Evolutionary conservation across 1,140 invertebrate genomes (phyloP), one percentile per base, ranked within the genome.

Genomic region (Antheraea mylitta): DNA sequence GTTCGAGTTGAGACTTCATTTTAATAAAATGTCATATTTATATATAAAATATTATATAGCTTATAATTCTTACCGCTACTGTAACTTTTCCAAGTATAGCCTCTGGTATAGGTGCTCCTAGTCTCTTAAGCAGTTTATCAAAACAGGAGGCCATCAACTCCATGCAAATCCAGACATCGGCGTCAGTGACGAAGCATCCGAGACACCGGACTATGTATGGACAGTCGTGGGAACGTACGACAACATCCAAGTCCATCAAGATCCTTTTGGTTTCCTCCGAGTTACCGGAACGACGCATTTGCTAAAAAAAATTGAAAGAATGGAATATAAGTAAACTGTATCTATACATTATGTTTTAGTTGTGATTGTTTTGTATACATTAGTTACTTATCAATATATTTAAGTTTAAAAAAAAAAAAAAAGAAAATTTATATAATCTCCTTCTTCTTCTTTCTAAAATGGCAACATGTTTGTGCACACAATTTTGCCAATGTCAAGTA

Each of bases 131-230:
- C 80, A 99, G 92, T 93, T 99, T 99, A 88, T 99, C 99, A 83
- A 99, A 97, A 93, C 99, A 99, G 11, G 98, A 99, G 9, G 97
- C 96, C 99, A 99, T 99, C 61, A 99, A 93, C 92, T 99, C 99
- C 96, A 97, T 97, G 88, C 96, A 97, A 80, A 97, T 97, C 96
- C 96, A 97, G 0, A 97, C 97, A 87, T 98, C 96, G 0, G 96
- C 95, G 83, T 98, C 97, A 0, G 98, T 99, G 37, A 99, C 98
- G 90, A 99, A 99, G 91, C 97, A 99, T 30, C 99, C 99, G 78
- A 98, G 94, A 92, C 98, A 99, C 86, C 98, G 96, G 67, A 99
- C 99, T 80, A 99, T 99, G 90, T 97, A 99, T 18, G 96, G 97
- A 94, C 98, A 99, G 87, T 99, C 98, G 78, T 99, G 97, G 60